Evolutionary conservation across 2,888 invertebrate genomes (phyloP), one percentile per base, ranked within the genome.

Genomic region (Meandrusa payeni): DNA sequence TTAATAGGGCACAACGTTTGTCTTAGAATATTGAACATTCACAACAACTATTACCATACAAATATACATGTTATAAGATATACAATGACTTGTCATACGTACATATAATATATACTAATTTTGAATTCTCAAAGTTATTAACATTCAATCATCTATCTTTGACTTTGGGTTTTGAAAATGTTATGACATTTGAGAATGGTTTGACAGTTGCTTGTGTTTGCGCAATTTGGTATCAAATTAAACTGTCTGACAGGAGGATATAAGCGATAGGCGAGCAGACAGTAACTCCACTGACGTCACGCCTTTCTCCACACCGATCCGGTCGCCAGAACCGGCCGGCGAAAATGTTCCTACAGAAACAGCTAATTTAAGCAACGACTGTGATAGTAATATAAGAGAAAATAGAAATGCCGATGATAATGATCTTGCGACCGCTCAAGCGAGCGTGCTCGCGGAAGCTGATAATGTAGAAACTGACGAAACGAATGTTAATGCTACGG

Each of bases 361-460:
- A 56, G 65, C 66, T 81, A 80, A 77, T 67, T 66, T 78, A 78
- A 82, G 79, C 75, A 64, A 64, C 50, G 76, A 80, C 85, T 86
- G 86, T 86, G 86, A 87, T 86, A 82, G 54, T 81, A 80, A 76
- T 79, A 70, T 85, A 80, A 80, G 82, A 57, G 66, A 71, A 59
- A 77, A 75, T 55, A 63, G 64, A 53, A 59, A 62, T 38, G 55
- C 50, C 47, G 87, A 85, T 48, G 87, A 88, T 33, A 89, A 89
- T 53, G 89, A 89, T 59, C 89, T 85, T 22, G 82, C 82, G 1
- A 83, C 85, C 61, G 83, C 79, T 33, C 77, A 48, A 47, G 38
- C 41, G 19, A 31, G 40, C 7, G 26, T 23, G 13, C 44, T 43
- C 29, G 33, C 34, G 2, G 47, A 48, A 13, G 40, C 41, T 31